These are phyloP conservation scores for Pemphredon lugubris DNA, from an alignment of 2,888 invertebrate species.

Conservation along the genomic window DNA sequence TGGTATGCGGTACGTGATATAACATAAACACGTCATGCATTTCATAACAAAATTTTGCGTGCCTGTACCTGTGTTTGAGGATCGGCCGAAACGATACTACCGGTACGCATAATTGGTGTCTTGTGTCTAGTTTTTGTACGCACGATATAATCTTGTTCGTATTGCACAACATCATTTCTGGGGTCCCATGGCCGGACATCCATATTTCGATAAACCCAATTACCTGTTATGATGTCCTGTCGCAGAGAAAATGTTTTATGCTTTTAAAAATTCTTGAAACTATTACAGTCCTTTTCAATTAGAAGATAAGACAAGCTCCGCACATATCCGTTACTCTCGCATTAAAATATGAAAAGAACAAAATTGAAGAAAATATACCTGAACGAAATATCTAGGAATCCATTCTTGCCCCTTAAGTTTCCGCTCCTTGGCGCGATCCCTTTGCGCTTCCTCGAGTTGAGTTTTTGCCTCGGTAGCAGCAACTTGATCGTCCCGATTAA, in stretches of 20 bases:
- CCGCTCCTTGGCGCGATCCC: conserved; percentile 88
- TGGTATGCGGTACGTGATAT: conserved; percentile 7
- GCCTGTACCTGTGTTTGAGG: conserved; percentile 81
- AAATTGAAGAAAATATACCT: conserved; percentile 76
- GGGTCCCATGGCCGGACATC: conserved; percentile 95
- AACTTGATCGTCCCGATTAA: conserved; percentile 89
- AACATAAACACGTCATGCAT: conserved; percentile 6
- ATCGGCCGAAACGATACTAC: conserved; percentile 87
- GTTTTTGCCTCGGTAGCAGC: conserved; percentile 96
- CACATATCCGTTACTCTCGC: conserved; percentile 5
- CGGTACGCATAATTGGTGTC: conserved; percentile 88
- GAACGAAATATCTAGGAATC: conserved; percentile 89
- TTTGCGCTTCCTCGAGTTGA: conserved; percentile 92
- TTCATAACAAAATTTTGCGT: too few species aligned
- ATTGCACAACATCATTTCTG: conserved; percentile 92
- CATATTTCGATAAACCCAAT: conserved; percentile 90
- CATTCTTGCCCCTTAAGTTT: conserved; percentile 86
- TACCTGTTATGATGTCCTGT: conserved; percentile 82
- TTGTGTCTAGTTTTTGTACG: conserved; percentile 89
- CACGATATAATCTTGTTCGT: conserved; percentile 91
- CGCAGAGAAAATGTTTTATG: neutral
- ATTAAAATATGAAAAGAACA: neutral
- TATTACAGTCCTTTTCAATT: too few species aligned
- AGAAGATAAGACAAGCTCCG: too few species aligned
- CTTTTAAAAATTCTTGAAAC: too few species aligned